Evolutionary conservation across 2,797 vertebrate species (phyloP).

Genomic region (Propithecus deckenii): DNA sequence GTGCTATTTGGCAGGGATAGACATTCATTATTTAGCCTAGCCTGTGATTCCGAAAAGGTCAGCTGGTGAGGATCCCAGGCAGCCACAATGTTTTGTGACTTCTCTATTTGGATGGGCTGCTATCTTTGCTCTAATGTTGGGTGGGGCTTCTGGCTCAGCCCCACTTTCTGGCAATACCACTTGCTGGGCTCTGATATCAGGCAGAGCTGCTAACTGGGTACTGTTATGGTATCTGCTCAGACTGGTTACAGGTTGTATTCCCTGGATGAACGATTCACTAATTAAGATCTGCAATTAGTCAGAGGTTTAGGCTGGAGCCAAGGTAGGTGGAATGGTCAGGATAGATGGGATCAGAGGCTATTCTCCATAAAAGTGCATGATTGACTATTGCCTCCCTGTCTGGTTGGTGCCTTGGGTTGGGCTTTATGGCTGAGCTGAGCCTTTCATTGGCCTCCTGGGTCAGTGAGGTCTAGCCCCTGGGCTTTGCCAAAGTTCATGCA

Average conservation of each 20-base stretch:
- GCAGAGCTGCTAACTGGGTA: neutral
- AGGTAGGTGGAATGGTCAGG: neutral
- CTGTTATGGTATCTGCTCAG: too few species aligned
- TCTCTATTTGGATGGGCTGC: neutral
- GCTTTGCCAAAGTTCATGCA: neutral
- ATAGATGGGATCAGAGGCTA: neutral
- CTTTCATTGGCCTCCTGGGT: neutral
- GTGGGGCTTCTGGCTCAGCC: too few species aligned
- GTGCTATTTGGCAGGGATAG: neutral
- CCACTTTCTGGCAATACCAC: neutral
- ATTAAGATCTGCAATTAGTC: neutral
- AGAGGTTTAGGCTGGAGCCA: too few species aligned
- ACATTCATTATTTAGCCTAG: neutral
- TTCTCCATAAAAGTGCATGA: neutral
- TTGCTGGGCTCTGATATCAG: neutral
- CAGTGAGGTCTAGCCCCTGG: too few species aligned
- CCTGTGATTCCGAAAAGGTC: neutral
- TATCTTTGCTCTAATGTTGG: neutral
- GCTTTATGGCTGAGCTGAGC: neutral
- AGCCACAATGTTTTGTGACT: neutral
- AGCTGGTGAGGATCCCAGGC: neutral
- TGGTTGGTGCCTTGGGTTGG: neutral
- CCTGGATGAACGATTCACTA: neutral
- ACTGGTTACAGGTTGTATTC: neutral
- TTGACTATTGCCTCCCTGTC: neutral